A percentile compares a stretch with the other conserved stretches of the same genome.
Conservation (phyloP, 2,888 invertebrate species). For the Machimus rusticus region DNA sequence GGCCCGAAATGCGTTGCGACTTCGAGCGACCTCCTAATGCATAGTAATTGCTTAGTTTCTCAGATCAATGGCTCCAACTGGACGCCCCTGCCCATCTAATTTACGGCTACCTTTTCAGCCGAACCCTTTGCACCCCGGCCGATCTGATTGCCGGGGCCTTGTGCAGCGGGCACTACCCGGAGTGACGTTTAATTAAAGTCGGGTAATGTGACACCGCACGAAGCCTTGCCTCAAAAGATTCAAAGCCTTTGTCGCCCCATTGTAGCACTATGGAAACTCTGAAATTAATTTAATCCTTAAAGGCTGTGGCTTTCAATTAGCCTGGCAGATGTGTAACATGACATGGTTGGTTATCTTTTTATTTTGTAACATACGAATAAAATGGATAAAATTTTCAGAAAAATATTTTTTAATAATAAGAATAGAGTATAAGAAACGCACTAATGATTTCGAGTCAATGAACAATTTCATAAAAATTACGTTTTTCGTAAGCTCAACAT, state of each 20-base stretch:
- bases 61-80: neutral
- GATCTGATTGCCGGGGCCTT: neutral
- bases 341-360: neutral
- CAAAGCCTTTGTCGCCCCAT: neutral
- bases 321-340: neutral
- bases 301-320: neutral
- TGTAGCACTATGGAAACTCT: neutral
- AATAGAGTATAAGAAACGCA: too few relatives aligned
- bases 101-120: neutral
- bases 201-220: neutral
- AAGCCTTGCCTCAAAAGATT: neutral
- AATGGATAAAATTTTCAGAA: too few relatives aligned
- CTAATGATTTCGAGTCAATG: too few relatives aligned
- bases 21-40: neutral
- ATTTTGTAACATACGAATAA: neutral
- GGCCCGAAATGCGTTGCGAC: neutral
- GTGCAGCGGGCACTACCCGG: neutral
- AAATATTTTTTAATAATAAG: too few relatives aligned
- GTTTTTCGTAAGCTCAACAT: too few relatives aligned
- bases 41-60: conserved; percentile 20
- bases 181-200: conserved; percentile 9
- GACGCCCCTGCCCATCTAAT: neutral
- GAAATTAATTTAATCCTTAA: neutral
- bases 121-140: neutral
- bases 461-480: too few relatives aligned